Conservation (phyloP, 2,888 invertebrate species). For the Mantis religiosa region DNA sequence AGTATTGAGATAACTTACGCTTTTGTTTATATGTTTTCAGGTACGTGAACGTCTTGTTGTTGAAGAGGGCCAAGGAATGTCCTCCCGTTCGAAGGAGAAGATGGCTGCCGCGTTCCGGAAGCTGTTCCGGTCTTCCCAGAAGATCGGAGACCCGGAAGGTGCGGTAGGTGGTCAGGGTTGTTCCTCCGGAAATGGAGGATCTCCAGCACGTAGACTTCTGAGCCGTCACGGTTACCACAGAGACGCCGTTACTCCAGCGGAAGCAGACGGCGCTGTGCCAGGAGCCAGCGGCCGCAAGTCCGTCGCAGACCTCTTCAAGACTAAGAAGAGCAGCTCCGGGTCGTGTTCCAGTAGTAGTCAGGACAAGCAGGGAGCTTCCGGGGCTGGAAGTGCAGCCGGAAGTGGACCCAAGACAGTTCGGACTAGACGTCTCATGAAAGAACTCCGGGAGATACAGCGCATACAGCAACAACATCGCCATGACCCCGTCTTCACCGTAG, state of each 20-base stretch:
- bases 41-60: background rate
- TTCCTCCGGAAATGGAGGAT: constrained; percentile 47
- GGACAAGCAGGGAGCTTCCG: constrained; percentile 23
- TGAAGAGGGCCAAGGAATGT: constrained; percentile 17
- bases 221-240: constrained; percentile 35
- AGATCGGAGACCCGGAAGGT: constrained; percentile 44
- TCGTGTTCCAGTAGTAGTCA: constrained; percentile 38
- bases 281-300: constrained; percentile 40
- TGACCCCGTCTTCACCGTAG: constrained; percentile 77
- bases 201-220: constrained; percentile 55
- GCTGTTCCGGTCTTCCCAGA: constrained; percentile 69
- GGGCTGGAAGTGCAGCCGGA: constrained; percentile 40
- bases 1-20: too few relatives aligned
- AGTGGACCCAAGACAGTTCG: constrained; percentile 58
- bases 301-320: constrained; percentile 42
- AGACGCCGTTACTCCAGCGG: constrained; percentile 43
- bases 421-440: constrained; percentile 79
- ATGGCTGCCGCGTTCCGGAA: constrained; percentile 75
- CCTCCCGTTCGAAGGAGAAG: constrained; percentile 73
- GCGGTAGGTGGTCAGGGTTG: constrained; percentile 27
- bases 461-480: constrained; percentile 58
- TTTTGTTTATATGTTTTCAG: background rate
- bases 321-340: constrained; percentile 42
- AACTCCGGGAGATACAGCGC: constrained; percentile 74
- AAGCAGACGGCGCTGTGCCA: constrained; percentile 27